Evolutionary conservation across 2,113 vertebrate species (phyloP), one percentile per base, ranked within the genome.

Genomic region (Lamprologus sp.): DNA sequence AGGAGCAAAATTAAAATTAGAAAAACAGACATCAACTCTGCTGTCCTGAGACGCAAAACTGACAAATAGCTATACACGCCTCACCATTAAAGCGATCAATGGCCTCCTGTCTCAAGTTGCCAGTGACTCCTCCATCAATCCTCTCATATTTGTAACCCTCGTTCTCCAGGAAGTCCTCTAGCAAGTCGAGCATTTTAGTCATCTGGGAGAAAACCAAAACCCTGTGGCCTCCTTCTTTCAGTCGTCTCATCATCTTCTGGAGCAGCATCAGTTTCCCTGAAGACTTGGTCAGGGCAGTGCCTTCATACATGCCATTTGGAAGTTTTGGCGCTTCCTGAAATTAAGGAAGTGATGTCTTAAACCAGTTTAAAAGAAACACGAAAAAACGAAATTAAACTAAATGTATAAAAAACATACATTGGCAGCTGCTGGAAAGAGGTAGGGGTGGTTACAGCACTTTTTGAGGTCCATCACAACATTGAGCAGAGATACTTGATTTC

Each of bases 401-500:
- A 7, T 65, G 13, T 11, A 37, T 51, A 47, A 8, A 45, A 47
- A 79, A 55, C 87, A 6, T 65, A 89, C 87, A 12, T 28, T 98
- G 26, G 98, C 98, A 60, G 98, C 98, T 79, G 98, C 97, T 6
- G 98, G 98, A 85, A 99, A 99, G 92, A 99, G 98, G 94, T 99
- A 99, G 7, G 98, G 98, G 90, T 99, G 98, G 90, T 99, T 99
- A 95, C 98, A 99, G 95, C 98, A 99, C 92, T 99, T 99, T 95
- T 99, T 99, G 77, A 99, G 96, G 94, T 99, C 98, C 98, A 99
- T 99, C 90, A 99, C 98, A 90, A 99, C 98, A 8, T 99, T 99
- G 33, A 99, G 97, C 85, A 99, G 93, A 40, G 98, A 99, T 6
- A 99, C 98, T 92, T 99, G 98, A 96, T 99, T 99, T 88, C 98